Base-by-base conservation (phyloP, 2,888 invertebrate genomes). In the Andrena camellia region DNA sequence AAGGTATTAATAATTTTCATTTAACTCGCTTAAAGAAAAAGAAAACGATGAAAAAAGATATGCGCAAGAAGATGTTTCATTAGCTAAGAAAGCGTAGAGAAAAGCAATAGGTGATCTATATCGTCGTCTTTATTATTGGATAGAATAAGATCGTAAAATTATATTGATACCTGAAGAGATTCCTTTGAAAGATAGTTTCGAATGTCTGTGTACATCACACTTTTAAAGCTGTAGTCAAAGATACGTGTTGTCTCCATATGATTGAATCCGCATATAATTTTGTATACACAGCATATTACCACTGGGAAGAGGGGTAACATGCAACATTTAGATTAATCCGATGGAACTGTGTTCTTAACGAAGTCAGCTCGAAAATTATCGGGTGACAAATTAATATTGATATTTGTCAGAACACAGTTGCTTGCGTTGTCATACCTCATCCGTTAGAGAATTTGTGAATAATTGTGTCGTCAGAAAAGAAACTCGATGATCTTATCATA, bases 271-370 rank as follows among this genome's bases (percentile, higher is more conserved):
- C 52, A 48, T 76, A 85, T 64, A 64, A 67, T 62, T 75, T 81
- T 72, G 13, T 78, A 68, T 52, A 78, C 54, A 81, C 57, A 57
- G 66, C 81, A 68, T 83, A 79, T 81, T 79, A 62, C 68, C 60
- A 72, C 48, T 60, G 80, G 68, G 70, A 81, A 87, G 83, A 86
- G 86, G 83, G 82, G 78, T 83, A 87, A 77, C 83, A 86, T 71
- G 85, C 84, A 88, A 87, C 83, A 87, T 83, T 84, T 90, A 83
- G 83, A 87, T 84, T 35, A 59, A 81, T 77, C 57, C 50, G 23
- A 66, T 63, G 33, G 33, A 71, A 31, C 74, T 85, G 81, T 81
- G 72, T 77, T 78, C 70, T 63, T 42, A 63, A n/a, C 52, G 17
- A 74, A 31, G 54, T 54, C 17, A 57, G 62, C 78, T 78, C 62